Evolutionary conservation across 1,140 invertebrate species (phyloP).

Genomic region (Wiebesia pumilae): DNA sequence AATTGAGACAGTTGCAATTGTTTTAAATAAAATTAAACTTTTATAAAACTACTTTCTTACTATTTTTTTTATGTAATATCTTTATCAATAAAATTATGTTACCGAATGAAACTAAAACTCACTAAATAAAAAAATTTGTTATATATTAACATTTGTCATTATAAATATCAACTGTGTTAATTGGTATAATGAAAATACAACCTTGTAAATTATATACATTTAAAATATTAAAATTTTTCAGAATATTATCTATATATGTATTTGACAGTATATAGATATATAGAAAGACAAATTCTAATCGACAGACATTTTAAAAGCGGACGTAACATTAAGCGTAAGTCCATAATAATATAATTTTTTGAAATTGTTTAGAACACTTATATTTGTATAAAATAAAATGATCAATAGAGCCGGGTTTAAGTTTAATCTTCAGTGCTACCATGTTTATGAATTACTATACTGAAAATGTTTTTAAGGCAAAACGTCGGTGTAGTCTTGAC

Average conservation of each 20-base stretch:
- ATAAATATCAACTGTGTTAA: conserved; percentile 39
- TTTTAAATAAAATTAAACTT: background rate
- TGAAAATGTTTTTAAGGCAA: conserved; percentile 61
- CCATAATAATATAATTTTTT: conserved; percentile 38
- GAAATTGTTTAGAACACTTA: conserved; percentile 33
- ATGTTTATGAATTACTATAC: conserved; percentile 56
- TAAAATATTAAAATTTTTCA: conserved; percentile 40
- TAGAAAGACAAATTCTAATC: conserved; percentile 42
- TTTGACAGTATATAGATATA: conserved; percentile 28
- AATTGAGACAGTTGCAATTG: background rate
- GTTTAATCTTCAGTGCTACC: conserved; percentile 60
- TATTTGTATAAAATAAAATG: conserved; percentile 38
- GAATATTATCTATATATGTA: conserved; percentile 33
- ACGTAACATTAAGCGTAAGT: background rate
- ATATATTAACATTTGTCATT: conserved; percentile 31
- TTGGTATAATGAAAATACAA: conserved; percentile 39
- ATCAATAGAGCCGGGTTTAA: conserved; percentile 45
- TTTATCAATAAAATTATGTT: background rate
- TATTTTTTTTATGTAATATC: background rate
- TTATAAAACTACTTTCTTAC: background rate
- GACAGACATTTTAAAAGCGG: conserved; percentile 40
- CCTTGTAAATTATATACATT: conserved; percentile 34
- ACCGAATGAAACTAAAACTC: background rate
- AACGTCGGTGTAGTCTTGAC: conserved; percentile 61
- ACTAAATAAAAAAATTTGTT: conserved; percentile 6